Evolutionary conservation across 2,113 vertebrate species (phyloP).

Genomic region (Sciurus niger): DNA sequence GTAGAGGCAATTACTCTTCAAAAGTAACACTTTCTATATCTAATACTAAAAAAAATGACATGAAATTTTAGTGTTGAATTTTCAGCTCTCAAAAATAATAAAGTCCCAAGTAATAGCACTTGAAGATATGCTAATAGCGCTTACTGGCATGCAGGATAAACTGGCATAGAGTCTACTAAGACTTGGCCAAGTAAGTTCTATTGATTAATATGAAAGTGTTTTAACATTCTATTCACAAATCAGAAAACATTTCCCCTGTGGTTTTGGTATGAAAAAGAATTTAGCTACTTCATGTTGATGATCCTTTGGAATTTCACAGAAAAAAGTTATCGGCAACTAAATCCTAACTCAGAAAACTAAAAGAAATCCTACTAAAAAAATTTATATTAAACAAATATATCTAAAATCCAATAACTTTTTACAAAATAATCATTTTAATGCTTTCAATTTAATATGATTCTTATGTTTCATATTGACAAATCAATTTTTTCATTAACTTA

Average conservation of each 20-base stretch:
- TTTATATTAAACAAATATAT: neutral
- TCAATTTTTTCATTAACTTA: neutral
- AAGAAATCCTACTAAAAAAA: neutral
- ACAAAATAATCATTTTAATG: neutral
- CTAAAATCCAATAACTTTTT: neutral
- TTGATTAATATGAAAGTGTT: neutral
- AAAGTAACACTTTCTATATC: conserved; percentile 31
- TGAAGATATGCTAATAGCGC: neutral
- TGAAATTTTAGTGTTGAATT: conserved; percentile 24
- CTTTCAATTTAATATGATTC: neutral
- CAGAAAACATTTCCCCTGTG: neutral
- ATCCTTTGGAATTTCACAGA: neutral
- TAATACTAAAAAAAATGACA: conserved; percentile 41
- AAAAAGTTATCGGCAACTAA: neutral
- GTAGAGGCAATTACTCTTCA: conserved; percentile 36
- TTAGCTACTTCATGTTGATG: neutral
- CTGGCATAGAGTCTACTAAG: neutral
- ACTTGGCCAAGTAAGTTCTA: neutral
- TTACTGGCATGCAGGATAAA: neutral
- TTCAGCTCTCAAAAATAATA: conserved; percentile 27
- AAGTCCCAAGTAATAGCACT: conserved; percentile 33
- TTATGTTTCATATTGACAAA: neutral
- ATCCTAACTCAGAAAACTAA: neutral
- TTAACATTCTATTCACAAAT: neutral
- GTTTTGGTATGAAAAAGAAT: neutral